These are phyloP conservation scores for Verasper variegatus DNA, from an alignment of 2,113 vertebrate species.

Conservation along the genomic window DNA sequence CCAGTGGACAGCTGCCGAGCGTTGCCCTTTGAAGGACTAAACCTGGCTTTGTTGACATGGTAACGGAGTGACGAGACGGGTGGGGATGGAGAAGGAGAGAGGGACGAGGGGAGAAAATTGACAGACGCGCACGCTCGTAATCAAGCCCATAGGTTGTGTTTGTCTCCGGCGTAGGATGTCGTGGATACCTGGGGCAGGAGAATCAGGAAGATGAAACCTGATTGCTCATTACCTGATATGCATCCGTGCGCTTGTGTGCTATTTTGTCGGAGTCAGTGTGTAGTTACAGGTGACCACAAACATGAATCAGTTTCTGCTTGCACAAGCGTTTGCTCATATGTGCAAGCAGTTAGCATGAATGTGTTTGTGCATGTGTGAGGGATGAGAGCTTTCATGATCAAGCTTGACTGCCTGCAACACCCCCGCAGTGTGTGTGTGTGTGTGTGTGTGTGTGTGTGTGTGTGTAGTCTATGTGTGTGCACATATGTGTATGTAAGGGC, in stretches of 20 bases:
- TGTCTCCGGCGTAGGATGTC: conserved; percentile 36
- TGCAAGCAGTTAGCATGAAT: conserved; percentile 18
- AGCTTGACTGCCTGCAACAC: conserved; percentile 35
- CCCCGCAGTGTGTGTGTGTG: conserved; percentile 18
- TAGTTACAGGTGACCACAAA: conserved; percentile 17
- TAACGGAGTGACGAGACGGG: conserved; percentile 61
- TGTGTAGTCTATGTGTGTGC: conserved; percentile 18
- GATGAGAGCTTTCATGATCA: conserved; percentile 53
- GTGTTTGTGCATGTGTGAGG: conserved; percentile 4
- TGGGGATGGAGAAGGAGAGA: conserved; percentile 42
- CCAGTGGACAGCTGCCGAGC: conserved; percentile 62
- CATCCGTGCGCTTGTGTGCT: background rate
- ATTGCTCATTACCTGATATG: conserved; percentile 57
- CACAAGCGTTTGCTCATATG: conserved; percentile 1
- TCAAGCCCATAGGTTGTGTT: conserved; percentile 36
- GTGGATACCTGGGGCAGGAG: conserved; percentile 52
- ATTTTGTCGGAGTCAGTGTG: conserved; percentile 20
- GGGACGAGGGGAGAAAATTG: conserved; percentile 42
- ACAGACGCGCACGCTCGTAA: conserved; percentile 31
- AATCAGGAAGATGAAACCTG: conserved; percentile 45
- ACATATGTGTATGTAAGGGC: conserved; percentile 3
- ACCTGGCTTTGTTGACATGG: conserved; percentile 83
- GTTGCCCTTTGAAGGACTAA: conserved; percentile 80
- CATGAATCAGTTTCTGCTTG: conserved; percentile 32
- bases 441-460: conserved; percentile 7